phyloP scores from a whole-genome alignment of 2,113 vertebrate species.

The Sprattus sprattus region DNA sequence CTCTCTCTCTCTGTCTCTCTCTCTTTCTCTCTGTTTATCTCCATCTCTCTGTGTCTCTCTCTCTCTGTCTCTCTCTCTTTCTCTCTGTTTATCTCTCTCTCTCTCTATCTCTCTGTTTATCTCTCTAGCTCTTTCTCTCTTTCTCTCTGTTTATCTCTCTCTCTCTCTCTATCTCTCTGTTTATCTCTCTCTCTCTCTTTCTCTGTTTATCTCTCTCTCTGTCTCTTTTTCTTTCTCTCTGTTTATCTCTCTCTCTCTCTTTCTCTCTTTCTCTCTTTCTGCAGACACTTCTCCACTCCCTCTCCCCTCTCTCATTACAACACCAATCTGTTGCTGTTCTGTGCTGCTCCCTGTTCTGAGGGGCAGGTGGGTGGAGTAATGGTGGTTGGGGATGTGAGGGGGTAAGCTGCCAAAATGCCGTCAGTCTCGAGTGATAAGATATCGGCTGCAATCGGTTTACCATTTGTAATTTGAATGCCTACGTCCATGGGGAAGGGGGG shows the following conservation, averaged over 20 bases:
- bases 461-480: not conserved
- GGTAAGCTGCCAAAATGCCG: not conserved
- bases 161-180: not conserved
- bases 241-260: not conserved
- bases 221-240: no score
- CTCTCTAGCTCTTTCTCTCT: not conserved
- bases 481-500: not conserved
- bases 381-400: not conserved
- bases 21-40: not conserved
- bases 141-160: not conserved
- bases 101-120: not conserved
- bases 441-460: not conserved
- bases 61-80: not conserved
- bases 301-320: not conserved
- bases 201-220: not conserved
- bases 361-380: not conserved
- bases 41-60: not conserved
- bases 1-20: not conserved
- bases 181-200: not conserved
- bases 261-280: not conserved
- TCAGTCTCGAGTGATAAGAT: not conserved
- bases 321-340: not conserved
- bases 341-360: not conserved
- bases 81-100: not conserved
- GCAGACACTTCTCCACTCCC: no score